Percentiles rank a stretch among this genome's conserved stretches.
These are phyloP conservation scores for Hippocampus barbouri DNA, from an alignment of 2,113 vertebrate species.

Conservation along the genomic window DNA sequence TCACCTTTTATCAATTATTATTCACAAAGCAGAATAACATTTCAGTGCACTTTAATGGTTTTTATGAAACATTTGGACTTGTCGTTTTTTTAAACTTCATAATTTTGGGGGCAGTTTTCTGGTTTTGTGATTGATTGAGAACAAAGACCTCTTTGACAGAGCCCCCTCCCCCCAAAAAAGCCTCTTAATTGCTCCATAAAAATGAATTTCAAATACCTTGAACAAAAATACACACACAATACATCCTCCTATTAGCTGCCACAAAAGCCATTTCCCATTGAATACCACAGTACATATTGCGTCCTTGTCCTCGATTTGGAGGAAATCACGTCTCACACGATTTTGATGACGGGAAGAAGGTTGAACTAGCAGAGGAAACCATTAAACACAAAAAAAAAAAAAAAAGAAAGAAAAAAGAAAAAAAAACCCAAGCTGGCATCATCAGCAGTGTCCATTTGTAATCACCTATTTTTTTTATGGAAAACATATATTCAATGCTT, in stretches of 20 bases:
- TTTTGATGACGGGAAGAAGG: background rate
- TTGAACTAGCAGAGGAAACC: conserved; percentile 18
- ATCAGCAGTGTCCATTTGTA: background rate
- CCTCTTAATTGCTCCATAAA: no score
- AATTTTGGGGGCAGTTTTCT: no score
- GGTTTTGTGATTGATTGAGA: no score
- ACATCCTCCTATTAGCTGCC: background rate
- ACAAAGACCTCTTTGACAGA: no score
- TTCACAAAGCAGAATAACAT: background rate
- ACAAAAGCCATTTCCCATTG: background rate
- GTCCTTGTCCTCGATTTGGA: background rate
- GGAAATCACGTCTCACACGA: background rate
- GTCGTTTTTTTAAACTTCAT: no score
- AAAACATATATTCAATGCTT: no score
- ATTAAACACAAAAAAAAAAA: conserved; percentile 20
- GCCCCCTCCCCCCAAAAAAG: no score
- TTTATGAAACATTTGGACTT: background rate
- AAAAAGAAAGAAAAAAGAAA: background rate
- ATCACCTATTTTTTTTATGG: no score
- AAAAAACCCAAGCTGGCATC: background rate
- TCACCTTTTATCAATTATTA: background rate
- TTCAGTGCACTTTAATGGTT: background rate
- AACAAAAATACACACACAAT: no score
- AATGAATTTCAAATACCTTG: no score
- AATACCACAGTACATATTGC: background rate